These are phyloP conservation scores for Eupelmus urozonus DNA, from an alignment of 2,888 invertebrate genomes.

Conservation along the genomic window DNA sequence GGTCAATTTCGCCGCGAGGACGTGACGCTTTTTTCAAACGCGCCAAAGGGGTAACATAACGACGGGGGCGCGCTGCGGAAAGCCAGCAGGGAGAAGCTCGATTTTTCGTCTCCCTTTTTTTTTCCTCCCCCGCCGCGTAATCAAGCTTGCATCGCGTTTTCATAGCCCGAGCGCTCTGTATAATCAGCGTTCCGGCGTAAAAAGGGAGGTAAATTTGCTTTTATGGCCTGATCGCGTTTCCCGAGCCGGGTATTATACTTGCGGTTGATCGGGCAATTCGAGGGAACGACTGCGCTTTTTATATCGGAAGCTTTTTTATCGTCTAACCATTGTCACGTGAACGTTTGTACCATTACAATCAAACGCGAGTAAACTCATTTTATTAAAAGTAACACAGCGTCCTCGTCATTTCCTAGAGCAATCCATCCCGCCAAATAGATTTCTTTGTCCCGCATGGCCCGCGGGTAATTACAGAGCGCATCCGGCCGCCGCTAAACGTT, in stretches of 20 bases:
- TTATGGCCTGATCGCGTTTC: constrained; percentile 41
- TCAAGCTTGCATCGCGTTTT: constrained; percentile 35
- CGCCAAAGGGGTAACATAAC: constrained; percentile 63
- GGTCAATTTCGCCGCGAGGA: constrained; percentile 75
- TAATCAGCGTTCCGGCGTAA: constrained; percentile 37
- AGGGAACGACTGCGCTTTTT: too few species aligned
- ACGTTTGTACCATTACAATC: too few species aligned
- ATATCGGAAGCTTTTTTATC: too few species aligned
- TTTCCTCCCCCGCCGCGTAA: constrained; percentile 11
- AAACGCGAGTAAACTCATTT: too few species aligned
- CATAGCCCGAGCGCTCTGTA: not conserved
- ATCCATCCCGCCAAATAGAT: not conserved
- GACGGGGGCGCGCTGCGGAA: constrained; percentile 47
- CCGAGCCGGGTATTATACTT: too few species aligned
- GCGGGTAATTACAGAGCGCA: constrained; percentile 31
- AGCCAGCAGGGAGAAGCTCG: constrained; percentile 39
- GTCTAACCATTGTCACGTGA: too few species aligned
- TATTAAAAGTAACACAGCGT: too few species aligned
- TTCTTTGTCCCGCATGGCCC: not conserved
- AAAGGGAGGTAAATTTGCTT: constrained; percentile 39
- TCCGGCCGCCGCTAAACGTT: constrained; percentile 38
- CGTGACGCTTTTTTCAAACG: constrained; percentile 76
- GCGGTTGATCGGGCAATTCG: too few species aligned
- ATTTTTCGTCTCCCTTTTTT: constrained; percentile 42
- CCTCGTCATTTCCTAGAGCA: not conserved